A percentile compares a stretch with the other conserved stretches of the same genome.
These are phyloP conservation scores for Papilio polytes DNA, from an alignment of 1,140 invertebrate genomes.

Conservation along the genomic window DNA sequence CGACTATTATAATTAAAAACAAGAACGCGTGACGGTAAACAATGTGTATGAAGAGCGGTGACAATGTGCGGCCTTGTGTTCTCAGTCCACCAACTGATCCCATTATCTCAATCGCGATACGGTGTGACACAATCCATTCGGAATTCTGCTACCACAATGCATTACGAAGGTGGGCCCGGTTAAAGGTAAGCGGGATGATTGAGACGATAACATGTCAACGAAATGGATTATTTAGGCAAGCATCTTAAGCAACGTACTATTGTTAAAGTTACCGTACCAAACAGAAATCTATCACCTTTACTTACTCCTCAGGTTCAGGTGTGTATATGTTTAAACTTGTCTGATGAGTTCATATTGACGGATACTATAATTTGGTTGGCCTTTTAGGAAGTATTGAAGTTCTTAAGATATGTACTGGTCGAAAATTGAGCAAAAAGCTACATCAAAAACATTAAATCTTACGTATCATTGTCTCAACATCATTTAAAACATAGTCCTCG, in stretches of 20 bases:
- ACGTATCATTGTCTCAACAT: not conserved
- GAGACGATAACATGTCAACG: constrained; percentile 38
- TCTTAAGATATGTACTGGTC: not conserved
- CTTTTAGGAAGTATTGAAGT: no score
- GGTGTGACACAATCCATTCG: constrained; percentile 63
- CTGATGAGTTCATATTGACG: no score
- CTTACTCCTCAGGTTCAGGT: no score
- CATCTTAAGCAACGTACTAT: not conserved
- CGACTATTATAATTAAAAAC: constrained; percentile 53
- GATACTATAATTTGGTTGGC: no score
- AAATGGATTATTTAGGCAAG: not conserved
- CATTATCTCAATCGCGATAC: constrained; percentile 57
- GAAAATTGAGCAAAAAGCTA: not conserved
- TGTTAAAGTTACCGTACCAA: not conserved
- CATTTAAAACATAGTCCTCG: not conserved
- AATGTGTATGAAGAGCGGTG: constrained; percentile 46
- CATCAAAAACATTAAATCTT: not conserved
- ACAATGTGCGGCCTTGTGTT: constrained; percentile 54
- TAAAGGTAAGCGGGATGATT: constrained; percentile 44
- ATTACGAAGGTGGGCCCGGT: constrained; percentile 51
- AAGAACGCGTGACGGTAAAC: constrained; percentile 40
- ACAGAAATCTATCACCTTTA: not conserved
- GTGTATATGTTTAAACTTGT: no score
- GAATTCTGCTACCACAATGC: constrained; percentile 58
- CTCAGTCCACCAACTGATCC: constrained; percentile 51